A percentile compares a stretch with the other conserved stretches of the same genome.
These are phyloP conservation scores for Blennius ocellaris DNA, from an alignment of 2,113 vertebrate species.

Conservation along the genomic window DNA sequence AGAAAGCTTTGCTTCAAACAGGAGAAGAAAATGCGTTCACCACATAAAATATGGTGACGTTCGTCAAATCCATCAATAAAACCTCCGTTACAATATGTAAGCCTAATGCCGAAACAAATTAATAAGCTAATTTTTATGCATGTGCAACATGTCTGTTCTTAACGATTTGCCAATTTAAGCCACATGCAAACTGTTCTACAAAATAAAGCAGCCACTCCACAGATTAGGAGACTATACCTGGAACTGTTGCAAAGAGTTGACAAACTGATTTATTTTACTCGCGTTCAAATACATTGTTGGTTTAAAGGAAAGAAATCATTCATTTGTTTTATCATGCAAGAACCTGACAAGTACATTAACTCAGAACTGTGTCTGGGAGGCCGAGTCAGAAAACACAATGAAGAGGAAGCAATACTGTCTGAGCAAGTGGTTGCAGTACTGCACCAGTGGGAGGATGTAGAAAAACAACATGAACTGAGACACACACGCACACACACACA, in stretches of 20 bases:
- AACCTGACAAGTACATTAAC: slow-evolving; percentile 23
- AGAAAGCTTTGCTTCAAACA: no score
- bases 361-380: slow-evolving; percentile 46
- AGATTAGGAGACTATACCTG: no score
- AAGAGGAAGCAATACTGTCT: slow-evolving; percentile 64
- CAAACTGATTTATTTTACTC: not conserved
- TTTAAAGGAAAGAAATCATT: not conserved
- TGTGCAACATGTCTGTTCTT: no score
- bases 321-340: slow-evolving; percentile 10
- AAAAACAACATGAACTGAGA: slow-evolving; percentile 63
- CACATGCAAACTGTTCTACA: no score
- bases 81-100: no score
- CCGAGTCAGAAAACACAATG: slow-evolving; percentile 51
- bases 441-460: slow-evolving; percentile 61
- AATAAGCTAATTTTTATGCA: no score
- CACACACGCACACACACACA: slow-evolving; percentile 18
- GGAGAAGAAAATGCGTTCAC: no score
- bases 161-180: no score
- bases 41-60: no score
- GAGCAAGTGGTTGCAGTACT: slow-evolving; percentile 53
- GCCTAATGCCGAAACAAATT: no score
- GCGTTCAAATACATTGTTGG: slow-evolving; percentile 26
- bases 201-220: no score
- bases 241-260: not conserved
- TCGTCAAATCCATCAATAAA: no score